Evolutionary conservation across 2,797 vertebrate species (phyloP).

Genomic region (Megaceryle alcyon): DNA sequence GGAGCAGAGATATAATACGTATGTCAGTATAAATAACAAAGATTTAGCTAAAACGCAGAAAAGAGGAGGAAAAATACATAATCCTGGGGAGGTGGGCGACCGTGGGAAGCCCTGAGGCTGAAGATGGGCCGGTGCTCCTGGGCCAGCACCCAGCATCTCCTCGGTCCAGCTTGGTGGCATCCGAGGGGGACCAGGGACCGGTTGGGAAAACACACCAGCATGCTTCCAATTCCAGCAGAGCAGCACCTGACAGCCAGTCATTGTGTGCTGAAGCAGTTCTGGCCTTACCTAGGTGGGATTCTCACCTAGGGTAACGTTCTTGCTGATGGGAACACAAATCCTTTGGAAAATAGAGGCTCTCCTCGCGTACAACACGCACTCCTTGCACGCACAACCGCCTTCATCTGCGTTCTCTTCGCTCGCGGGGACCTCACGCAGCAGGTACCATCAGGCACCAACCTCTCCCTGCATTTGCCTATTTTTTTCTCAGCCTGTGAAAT

Average conservation of each 20-base stretch:
- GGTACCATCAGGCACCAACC: background rate
- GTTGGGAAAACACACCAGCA: rapidly evolving
- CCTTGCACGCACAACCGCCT: background rate
- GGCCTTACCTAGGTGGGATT: background rate
- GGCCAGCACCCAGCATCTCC: background rate
- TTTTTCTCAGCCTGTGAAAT: background rate
- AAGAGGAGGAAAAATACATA: rapidly evolving
- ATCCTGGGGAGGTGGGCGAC: background rate
- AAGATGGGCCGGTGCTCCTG: background rate
- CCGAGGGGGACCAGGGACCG: background rate
- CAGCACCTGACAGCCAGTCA: background rate
- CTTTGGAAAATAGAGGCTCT: background rate
- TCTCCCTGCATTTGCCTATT: constrained; percentile 7
- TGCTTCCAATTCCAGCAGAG: too few species aligned
- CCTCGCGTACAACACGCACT: too few species aligned
- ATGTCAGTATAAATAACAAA: background rate
- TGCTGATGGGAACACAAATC: rapidly evolving
- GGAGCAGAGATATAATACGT: background rate
- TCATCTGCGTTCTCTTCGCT: background rate
- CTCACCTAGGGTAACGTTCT: background rate
- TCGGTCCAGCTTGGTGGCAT: background rate
- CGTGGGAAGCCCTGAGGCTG: background rate
- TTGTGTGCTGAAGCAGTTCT: background rate
- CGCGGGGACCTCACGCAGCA: background rate
- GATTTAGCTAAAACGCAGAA: background rate